Percentiles rank a stretch among this genome's conserved stretches.
phyloP scores from a whole-genome alignment of 2,888 invertebrate genomes.

The Dasysyrphus tricinctus region DNA sequence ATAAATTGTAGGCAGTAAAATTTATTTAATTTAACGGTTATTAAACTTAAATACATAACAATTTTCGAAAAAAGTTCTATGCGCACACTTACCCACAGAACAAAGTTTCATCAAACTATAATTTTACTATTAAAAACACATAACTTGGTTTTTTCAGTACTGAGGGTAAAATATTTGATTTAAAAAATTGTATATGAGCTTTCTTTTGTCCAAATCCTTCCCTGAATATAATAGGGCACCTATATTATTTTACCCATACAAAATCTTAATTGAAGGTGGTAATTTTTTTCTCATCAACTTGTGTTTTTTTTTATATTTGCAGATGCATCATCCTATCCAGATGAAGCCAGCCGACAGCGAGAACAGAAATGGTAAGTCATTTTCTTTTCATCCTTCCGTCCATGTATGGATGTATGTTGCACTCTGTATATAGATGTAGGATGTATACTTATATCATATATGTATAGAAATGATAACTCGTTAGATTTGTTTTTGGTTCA shows the following conservation, averaged over 20 bases:
- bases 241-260: conserved; percentile 19
- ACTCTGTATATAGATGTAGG: neutral
- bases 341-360: conserved; percentile 99
- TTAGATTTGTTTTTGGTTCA: conserved; percentile 67
- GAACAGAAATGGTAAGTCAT: conserved; percentile 97
- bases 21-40: no score
- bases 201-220: conserved; percentile 11
- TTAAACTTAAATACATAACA: no score
- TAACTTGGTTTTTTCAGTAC: no score
- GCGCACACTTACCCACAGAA: no score
- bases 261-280: conserved; percentile 62
- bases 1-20: no score
- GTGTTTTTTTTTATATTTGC: conserved; percentile 84
- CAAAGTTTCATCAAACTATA: no score
- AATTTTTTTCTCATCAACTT: conserved; percentile 62
- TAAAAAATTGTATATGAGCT: no score
- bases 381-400: conserved; percentile 56
- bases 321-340: conserved; percentile 99
- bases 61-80: no score
- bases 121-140: no score
- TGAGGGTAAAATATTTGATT: no score
- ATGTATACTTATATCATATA: neutral
- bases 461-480: conserved; percentile 19
- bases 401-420: conserved; percentile 21
- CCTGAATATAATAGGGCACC: conserved; percentile 31